Evolutionary conservation across 2,113 vertebrate species (phyloP), one percentile per base, ranked within the genome.

Genomic region (Takifugu flavidus): DNA sequence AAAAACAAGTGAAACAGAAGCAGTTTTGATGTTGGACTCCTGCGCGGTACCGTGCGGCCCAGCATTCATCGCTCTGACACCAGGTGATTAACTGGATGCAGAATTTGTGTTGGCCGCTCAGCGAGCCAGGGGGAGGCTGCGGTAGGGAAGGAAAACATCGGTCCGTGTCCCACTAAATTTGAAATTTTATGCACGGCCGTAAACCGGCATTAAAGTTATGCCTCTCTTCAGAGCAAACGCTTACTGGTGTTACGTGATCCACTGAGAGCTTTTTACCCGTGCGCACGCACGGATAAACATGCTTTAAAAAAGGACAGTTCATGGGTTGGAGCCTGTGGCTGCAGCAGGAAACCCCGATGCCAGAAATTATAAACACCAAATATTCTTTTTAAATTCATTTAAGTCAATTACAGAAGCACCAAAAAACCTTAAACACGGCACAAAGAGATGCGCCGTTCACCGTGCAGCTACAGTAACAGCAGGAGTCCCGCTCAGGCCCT

Each of bases 91-190:
- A 78, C 66, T 64, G 44, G 67, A 62, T 43, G 25, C 47, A 72
- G 56, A 59, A 70, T 80, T 83, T 80, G 80, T 78, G 77, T 85
- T 87, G 79, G 74, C 80, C 58, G 39, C 59, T 57, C 44, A 50
- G 43, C 15, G 0, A 58, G 63, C 69, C 25, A 28, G 67, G 60
- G 61, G 63, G 73, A 80, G 61, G 70, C 63, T 82, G 78, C 42
- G 74, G 81, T 47, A 53, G 79, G 70, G 77, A 81, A 79, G 71
- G 59, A 82, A 89, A 90, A 86, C 76, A 84, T 52, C 39, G 5
- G 46, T 44, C 56, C 53, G 45, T 49, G 70, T 42, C 68, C 64
- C 62, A 66, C 51, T 20, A 60, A 56, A 71, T 77, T 61, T 59
- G 53, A 26, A 39, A 29, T 45, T 62, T 65, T 39, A 70, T 46